These are phyloP conservation scores for Nesogale talazaci DNA, from an alignment of 2,113 vertebrate genomes.

Conservation along the genomic window DNA sequence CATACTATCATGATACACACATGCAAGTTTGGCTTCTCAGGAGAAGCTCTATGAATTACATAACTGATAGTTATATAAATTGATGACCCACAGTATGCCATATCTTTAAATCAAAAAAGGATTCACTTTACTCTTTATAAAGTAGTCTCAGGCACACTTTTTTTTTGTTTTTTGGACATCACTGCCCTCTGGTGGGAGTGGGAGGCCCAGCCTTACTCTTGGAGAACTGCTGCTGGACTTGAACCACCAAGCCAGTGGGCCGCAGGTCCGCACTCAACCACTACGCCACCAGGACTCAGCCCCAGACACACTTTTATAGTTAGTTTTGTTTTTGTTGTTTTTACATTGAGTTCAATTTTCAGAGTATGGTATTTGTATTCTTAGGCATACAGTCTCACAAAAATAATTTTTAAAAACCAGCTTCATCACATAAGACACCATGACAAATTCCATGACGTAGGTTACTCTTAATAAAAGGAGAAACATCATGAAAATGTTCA, in stretches of 20 bases:
- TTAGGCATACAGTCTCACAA: constrained; percentile 1
- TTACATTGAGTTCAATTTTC: constrained; percentile 37
- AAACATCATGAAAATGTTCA: constrained; percentile 5
- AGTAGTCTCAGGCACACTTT: not conserved
- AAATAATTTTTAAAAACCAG: constrained; percentile 13
- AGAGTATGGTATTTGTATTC: not conserved
- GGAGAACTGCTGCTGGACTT: no score
- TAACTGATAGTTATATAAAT: constrained; percentile 26
- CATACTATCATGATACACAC: not conserved
- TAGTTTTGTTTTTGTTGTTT: no score
- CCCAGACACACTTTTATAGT: not conserved
- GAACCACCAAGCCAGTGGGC: no score
- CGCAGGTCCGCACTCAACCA: no score
- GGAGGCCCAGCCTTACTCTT: no score
- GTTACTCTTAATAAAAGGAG: not conserved
- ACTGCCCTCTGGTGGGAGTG: no score
- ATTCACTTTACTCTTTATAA: constrained; percentile 14
- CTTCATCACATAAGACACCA: not conserved
- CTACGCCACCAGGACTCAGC: no score
- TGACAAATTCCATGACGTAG: constrained; percentile 9
- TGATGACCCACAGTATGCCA: not conserved
- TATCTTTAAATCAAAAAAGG: not conserved
- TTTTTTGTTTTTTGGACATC: no score
- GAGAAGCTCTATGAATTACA: constrained; percentile 6
- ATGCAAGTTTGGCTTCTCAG: constrained; percentile 29